phyloP scores from a whole-genome alignment of 2,888 invertebrate species.

The Cremastinae sp. region DNA sequence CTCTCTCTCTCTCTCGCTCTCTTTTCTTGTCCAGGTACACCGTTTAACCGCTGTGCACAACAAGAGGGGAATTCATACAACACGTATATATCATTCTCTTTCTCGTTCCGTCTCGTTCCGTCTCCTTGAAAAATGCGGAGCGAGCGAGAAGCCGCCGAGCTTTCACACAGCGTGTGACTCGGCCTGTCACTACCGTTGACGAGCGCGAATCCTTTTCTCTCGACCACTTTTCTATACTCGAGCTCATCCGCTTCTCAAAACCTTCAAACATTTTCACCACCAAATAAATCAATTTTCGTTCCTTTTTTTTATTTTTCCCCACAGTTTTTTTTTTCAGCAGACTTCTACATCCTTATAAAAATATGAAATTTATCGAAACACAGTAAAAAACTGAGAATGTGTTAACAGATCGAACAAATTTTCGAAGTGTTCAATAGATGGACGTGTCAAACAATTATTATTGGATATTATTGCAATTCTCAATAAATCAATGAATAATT shows the following conservation, averaged over 20 bases:
- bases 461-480: too few species aligned
- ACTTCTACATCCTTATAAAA: too few species aligned
- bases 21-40: slow-evolving; percentile 39
- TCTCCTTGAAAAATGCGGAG: slow-evolving; percentile 25
- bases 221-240: slow-evolving; percentile 20
- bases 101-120: slow-evolving; percentile 40
- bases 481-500: too few species aligned
- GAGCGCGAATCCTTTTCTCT: slow-evolving; percentile 46
- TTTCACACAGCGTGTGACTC: slow-evolving; percentile 49
- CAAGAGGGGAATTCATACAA: slow-evolving; percentile 2
- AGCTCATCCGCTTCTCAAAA: slow-evolving; percentile 10
- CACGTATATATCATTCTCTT: slow-evolving; percentile 23
- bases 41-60: slow-evolving; percentile 46
- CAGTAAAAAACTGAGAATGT: too few species aligned
- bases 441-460: too few species aligned
- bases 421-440: too few species aligned
- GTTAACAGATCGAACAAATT: too few species aligned
- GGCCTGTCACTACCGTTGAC: slow-evolving; percentile 48
- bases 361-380: too few species aligned
- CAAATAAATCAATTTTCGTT: neutral
- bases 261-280: neutral
- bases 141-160: slow-evolving; percentile 29
- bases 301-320: too few species aligned
- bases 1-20: slow-evolving; percentile 12
- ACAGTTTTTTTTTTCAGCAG: too few species aligned